Conservation (phyloP, 2,113 vertebrate species). For the Gobius niger region DNA sequence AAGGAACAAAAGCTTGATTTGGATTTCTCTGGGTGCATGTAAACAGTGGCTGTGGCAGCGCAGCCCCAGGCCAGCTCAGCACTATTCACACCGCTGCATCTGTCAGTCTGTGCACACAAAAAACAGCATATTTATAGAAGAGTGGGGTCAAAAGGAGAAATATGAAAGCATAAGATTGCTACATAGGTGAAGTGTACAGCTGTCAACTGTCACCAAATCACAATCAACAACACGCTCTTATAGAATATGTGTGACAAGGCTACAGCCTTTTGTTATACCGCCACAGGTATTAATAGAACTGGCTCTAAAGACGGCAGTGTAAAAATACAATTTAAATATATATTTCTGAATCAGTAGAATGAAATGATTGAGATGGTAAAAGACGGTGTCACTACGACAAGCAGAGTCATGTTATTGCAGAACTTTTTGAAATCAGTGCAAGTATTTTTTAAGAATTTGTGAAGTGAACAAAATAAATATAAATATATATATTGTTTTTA, state of each 20-base stretch:
- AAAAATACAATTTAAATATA: constrained; percentile 5
- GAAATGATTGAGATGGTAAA: constrained; percentile 3
- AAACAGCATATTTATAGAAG: constrained; percentile 72
- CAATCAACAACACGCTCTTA: constrained; percentile 57
- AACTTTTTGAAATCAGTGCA: background rate
- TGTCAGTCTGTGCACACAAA: constrained; percentile 44
- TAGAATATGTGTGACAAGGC: constrained; percentile 65
- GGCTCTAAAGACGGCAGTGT: constrained; percentile 35
- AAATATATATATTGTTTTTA: background rate
- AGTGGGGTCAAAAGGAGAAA: constrained; percentile 52
- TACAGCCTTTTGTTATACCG: constrained; percentile 54
- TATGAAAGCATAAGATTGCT: constrained; percentile 60
- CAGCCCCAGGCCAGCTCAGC: constrained; percentile 45
- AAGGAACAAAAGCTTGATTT: constrained; percentile 1
- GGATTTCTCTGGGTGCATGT: constrained; percentile 19
- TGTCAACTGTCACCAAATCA: constrained; percentile 67
- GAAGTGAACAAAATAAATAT: no score
- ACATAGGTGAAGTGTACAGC: constrained; percentile 62
- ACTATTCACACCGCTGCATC: constrained; percentile 25
- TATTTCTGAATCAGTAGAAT: constrained; percentile 1
- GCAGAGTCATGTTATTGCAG: background rate
- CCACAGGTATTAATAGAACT: constrained; percentile 60
- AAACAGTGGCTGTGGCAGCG: constrained; percentile 40
- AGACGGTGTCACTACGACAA: background rate
- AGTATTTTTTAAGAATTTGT: background rate